Base-by-base conservation (phyloP, 1,140 invertebrate genomes). In the Atta cephalotes region DNA sequence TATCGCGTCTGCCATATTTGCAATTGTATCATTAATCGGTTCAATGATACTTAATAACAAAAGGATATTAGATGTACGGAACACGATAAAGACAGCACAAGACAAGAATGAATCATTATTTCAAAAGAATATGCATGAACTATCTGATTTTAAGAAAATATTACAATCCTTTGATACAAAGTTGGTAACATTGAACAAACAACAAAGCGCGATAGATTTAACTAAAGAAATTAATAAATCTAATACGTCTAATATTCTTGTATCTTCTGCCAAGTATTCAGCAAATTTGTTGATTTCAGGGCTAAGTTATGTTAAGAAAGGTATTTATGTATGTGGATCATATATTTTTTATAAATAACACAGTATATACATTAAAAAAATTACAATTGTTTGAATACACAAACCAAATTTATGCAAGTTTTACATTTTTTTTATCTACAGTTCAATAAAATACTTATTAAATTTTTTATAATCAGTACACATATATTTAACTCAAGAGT, bases 31-130 rank as follows among this genome's bases (percentile, higher is more conserved):
- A 7, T 79, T 95, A 14, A 82, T 89, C 18, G 92, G 91, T 45
- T 94, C 94, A 6, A 94, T 94, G 87, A 91, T 95, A 79, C 93
- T 95, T 77, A 95, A 95, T 62, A 93, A 94, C 71, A 93, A 85
- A 56, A 93, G 92, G 88, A 93, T 94, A 74, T 18, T 70, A 18
- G 89, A 93, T n/a, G 88, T 95, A 25, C 87, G 91, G 76, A 90
- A 88, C 62, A 86, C 89, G 6, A 91, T 95, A 63, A 12, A 68
- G 0, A 62, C 87, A 18, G 88, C 91, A 9, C 93, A 95, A 77
- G 60, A 77, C 5, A 92, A 87, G 72, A 95, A 94, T 79, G 92
- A 94, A 86, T 45, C 0, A 0, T 60, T 82, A 28, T 12, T 72
- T 60, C 21, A 72, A 28, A 18, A 5, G 7, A 74, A 63, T 2